Evolutionary conservation across 2,888 invertebrate genomes (phyloP), one percentile per base, ranked within the genome.

Genomic region (Euplexia lucipara): DNA sequence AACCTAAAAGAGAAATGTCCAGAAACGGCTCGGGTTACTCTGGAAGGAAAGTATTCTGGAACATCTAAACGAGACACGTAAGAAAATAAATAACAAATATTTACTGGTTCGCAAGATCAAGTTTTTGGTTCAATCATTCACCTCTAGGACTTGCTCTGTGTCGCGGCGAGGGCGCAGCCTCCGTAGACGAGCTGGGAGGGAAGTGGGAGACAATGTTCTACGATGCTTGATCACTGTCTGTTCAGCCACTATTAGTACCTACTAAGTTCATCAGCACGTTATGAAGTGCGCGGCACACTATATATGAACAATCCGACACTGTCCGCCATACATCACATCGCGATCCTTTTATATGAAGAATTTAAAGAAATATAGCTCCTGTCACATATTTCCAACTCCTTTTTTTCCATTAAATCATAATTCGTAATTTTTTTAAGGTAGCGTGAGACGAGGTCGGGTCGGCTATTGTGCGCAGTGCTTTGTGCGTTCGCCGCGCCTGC

Each of bases 261-360:
- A 16, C 42, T 6, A 3, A 4, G 20, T 32, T 57, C 47, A 52
- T 52, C 35, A 52, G 16, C 39, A 8, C 47, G 51, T 35, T 44
- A 34, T 39, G 60, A 49, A 30, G 60, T 44, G 54, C 57, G 47
- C 49, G 35, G 20, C 34, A 60, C 66, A 60, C 58, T 53, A 44
- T 37, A 39, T n/a, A 74, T 78, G 77, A 79, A 76, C 81, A 71
- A 81, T 16, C n/a, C 34, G 45, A 57, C 47, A 34, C 41, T 30
- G 41, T 35, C 64, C 72, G 78, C 82, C 86, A 88, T 91, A 91
- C 81, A 90, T 91, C 91, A 90, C 87, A 66, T 57, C 57, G 70
- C 58, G 41, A 51, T 48, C 70, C 83, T 78, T 85, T 83, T 83
- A 82, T 83, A 77, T 80, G 83, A 79, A 85, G 69, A 80, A 79